phyloP scores from a whole-genome alignment of 2,113 vertebrate genomes.

The Erythrocercus mccallii region DNA sequence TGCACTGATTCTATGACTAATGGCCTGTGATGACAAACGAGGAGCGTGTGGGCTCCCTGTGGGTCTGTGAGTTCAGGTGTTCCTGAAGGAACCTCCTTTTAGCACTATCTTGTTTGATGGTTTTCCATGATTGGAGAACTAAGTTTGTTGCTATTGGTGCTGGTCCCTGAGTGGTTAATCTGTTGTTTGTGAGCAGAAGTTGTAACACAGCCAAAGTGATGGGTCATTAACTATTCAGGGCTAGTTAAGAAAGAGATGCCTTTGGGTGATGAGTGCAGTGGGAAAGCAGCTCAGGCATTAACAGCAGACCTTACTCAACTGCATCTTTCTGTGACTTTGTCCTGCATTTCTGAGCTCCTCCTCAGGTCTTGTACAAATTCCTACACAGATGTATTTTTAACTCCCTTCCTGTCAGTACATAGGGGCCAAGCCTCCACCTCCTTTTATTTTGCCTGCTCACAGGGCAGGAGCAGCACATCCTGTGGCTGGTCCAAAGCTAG shows the following conservation, averaged over 20 bases:
- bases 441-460: background rate
- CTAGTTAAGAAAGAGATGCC: background rate
- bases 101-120: background rate
- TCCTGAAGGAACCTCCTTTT: background rate
- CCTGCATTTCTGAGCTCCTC: background rate
- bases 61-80: background rate
- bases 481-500: background rate
- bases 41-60: background rate
- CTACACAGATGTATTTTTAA: background rate
- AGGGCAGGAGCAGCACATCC: background rate
- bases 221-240: background rate
- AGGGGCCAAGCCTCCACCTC: background rate
- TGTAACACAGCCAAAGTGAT: background rate
- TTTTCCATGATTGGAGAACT: background rate
- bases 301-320: background rate
- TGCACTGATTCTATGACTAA: background rate
- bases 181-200: background rate
- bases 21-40: background rate
- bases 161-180: background rate
- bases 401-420: background rate
- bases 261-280: background rate
- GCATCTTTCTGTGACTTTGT: background rate
- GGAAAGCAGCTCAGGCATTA: background rate
- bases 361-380: background rate
- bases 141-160: background rate